Evolutionary conservation across 92 coral and sea anemone genomes (phyloP), one percentile per base, ranked within the genome.

Genomic region (Isaurus tuberculatus): DNA sequence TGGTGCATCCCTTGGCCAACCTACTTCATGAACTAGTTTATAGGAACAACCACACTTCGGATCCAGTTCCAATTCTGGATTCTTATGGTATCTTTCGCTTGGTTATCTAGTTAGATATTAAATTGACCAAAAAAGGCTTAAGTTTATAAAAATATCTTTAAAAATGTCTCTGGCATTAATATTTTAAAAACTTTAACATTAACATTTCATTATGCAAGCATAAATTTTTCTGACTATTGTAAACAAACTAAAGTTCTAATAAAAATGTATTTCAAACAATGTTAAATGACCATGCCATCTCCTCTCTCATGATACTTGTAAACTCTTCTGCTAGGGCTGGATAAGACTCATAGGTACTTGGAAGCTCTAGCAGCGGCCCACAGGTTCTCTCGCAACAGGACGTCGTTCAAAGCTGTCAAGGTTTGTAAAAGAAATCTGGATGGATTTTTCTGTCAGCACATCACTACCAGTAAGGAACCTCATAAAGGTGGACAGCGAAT

Each of bases 261-360:
- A 16, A 16, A 31, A 28, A 55, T 69, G 8, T 15, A 22, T 22
- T 68, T 55, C 77, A 84, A 84, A 73, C 72, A 60, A 72, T 84
- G 30, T 73, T 69, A 61, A 84, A 84, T 72, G 87, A 84, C 88
- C 83, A 84, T 43, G 84, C 75, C 68, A 26, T 25, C 30, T 68
- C 79, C 26, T 82, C 64, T 69, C 46, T 49, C 86, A 84, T 48
- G 22, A 84, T 16, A 60, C 65, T 84, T 25, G 31, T 73, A 8
- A 84, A 84, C 27, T 84, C 87, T 17, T 55, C 83, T 22, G 74
- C 83, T 10, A 73, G 58, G 19, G 68, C 74, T 8, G 81, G 55
- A 26, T 60, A 85, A 5, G 46, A 37, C 15, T 63, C 83, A 42
- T 84, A 85, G 0, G 88, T 75, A 22, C 83, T 75, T 11, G 88